Base-by-base conservation (phyloP, 2,797 vertebrate species). In the Takifugu ocellatus region DNA sequence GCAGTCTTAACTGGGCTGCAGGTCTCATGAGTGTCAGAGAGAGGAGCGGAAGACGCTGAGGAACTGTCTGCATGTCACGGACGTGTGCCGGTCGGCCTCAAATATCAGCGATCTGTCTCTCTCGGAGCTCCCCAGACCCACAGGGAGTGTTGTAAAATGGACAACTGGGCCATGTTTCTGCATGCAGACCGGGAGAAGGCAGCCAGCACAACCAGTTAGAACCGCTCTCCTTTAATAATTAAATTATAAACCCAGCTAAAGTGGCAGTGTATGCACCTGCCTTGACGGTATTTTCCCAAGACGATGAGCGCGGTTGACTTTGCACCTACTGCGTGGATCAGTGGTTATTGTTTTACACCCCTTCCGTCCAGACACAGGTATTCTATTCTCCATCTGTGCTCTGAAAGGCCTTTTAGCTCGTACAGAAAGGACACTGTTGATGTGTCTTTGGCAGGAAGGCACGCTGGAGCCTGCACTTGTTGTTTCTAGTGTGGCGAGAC, bases 211-310 rank as follows among this genome's bases (percentile, higher is more conserved):
- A 88, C 88, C 86, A 83, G 90, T 83, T 89, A 43, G 62, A 90
- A 87, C 88, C 54, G 82, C 88, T 83, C 83, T 83, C 60, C 50
- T 74, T 87, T 78, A 88, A 84, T 85, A 79, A 87, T 87, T 84
- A 80, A 84, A 84, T 89, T 77, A 74, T 76, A 31, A 79, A 60
- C 59, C 27, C 24, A 57, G 68, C 50, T 53, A 67, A 65, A 54
- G 54, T 51, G 58, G 62, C 80, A 33, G 49, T 9, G 0, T 1
- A 33, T 54, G 46, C 46, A 66, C 50, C 33, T 57, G 51, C 59
- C 21, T 6, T 27, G 43, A 51, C 49, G n/a, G 39, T 21, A 31
- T 31, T 51, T 46, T 14, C 24, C 10, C 25, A 39, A 7, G 63
- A 54, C 4, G 5, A 17, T 1, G n/a, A 12, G 6, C 16, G 1